Evolutionary conservation across 1,140 invertebrate genomes (phyloP).

Genomic region (Apocrypta bakeri): DNA sequence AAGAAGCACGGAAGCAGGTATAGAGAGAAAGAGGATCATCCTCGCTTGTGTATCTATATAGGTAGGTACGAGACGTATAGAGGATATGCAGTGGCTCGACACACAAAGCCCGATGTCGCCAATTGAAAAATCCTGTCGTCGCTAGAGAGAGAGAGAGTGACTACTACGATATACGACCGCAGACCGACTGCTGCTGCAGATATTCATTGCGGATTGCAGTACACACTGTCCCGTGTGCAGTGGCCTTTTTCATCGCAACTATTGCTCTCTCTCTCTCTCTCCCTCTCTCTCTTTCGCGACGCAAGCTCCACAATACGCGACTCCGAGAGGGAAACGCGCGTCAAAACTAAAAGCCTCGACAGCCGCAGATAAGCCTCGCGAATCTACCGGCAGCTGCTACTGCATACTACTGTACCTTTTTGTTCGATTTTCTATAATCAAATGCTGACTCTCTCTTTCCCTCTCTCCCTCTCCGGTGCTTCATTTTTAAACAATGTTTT

Average conservation of each 20-base stretch:
- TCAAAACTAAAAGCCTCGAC: conserved; percentile 51
- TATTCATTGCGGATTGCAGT: conserved; percentile 35
- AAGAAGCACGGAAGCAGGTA: conserved; percentile 18
- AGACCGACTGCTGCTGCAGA: not conserved
- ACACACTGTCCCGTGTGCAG: not conserved
- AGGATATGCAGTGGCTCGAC: not conserved
- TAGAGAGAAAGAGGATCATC: not conserved
- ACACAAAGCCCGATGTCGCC: conserved; percentile 12
- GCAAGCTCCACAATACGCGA: not conserved
- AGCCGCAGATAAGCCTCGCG: conserved; percentile 39
- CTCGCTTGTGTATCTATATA: not conserved
- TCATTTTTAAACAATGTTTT: conserved; percentile 52
- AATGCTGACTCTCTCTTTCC: not conserved
- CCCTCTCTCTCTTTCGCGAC: no score
- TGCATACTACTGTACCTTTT: conserved; percentile 19
- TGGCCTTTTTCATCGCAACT: conserved; percentile 31
- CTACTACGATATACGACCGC: not conserved
- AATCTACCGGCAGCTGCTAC: conserved; percentile 10
- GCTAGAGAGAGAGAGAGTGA: not conserved
- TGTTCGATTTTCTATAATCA: conserved; percentile 53
- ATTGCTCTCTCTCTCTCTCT: conserved; percentile 12
- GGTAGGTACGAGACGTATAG: not conserved
- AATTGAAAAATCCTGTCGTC: conserved; percentile 34
- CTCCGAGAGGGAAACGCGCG: conserved; percentile 46
- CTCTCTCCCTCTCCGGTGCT: not conserved